Percentiles rank a stretch among this genome's conserved stretches.
Conservation (phyloP, 2,113 vertebrate species). For the Entosphenus tridentatus region DNA sequence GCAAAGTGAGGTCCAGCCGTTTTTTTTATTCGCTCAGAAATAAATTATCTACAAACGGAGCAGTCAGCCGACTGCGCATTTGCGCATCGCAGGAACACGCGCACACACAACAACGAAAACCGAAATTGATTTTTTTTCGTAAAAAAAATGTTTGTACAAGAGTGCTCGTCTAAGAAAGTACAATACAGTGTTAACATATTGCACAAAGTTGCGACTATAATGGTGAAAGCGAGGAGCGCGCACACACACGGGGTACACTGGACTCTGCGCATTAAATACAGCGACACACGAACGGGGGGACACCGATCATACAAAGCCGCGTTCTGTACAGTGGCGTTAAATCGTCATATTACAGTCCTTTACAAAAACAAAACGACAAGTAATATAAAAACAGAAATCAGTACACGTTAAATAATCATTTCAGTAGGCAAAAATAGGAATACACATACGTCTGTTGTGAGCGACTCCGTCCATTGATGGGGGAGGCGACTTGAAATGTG, state of each 20-base stretch:
- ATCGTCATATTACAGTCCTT: too few species aligned
- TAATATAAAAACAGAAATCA: not conserved
- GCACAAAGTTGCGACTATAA: not conserved
- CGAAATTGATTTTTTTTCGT: too few species aligned
- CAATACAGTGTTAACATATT: constrained; percentile 2
- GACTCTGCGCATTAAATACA: not conserved
- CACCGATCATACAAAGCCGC: not conserved
- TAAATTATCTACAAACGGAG: constrained; percentile 3
- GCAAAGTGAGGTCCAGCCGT: constrained; percentile 1
- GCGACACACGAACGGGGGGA: not conserved
- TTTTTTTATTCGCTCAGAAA: constrained; percentile 2
- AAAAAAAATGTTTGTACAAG: not conserved
- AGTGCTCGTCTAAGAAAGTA: not conserved
- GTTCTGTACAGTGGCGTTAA: not conserved
- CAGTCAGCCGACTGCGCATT: not conserved
- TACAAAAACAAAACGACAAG: constrained; percentile 1
- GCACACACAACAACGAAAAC: not conserved
- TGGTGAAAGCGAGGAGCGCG: not conserved
- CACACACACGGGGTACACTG: not conserved
- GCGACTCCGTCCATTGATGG: too few species aligned
- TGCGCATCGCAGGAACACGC: not conserved
- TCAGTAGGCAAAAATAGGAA: too few species aligned
- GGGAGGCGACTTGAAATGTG: too few species aligned
- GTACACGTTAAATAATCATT: too few species aligned
- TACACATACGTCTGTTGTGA: too few species aligned